Evolutionary conservation across 2,113 vertebrate genomes (phyloP).

Genomic region (Hippotragus niger): DNA sequence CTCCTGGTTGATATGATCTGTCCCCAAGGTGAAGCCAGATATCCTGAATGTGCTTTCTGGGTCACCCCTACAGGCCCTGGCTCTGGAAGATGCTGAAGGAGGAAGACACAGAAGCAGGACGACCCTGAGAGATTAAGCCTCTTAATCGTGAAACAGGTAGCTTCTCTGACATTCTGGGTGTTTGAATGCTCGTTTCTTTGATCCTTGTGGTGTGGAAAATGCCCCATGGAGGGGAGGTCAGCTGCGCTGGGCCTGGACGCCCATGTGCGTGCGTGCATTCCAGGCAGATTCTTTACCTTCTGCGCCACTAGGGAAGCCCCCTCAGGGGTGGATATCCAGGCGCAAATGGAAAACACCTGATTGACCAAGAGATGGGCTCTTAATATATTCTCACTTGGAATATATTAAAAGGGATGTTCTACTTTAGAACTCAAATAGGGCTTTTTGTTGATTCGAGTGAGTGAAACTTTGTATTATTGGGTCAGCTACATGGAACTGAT

Average conservation of each 20-base stretch:
- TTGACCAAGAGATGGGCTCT: background rate
- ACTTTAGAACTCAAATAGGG: background rate
- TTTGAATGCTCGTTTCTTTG: background rate
- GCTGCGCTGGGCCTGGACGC: background rate
- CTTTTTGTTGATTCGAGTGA: background rate
- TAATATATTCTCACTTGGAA: background rate
- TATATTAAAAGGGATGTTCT: background rate
- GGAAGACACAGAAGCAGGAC: slow-evolving; percentile 8
- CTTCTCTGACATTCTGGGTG: background rate
- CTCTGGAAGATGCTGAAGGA: slow-evolving; percentile 53
- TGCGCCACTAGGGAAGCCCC: background rate
- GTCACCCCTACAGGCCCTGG: slow-evolving; percentile 56
- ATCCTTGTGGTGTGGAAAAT: background rate
- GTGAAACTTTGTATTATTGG: background rate
- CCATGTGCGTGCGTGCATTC: background rate
- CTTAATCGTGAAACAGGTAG: slow-evolving; percentile 53
- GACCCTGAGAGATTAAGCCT: slow-evolving; percentile 37
- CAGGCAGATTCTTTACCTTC: background rate
- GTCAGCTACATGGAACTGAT: background rate
- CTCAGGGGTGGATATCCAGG: background rate
- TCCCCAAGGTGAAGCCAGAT: background rate
- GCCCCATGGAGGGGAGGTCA: background rate
- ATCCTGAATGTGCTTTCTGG: slow-evolving; percentile 35
- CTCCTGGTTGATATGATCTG: background rate
- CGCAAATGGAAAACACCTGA: background rate